phyloP scores from a whole-genome alignment of 2,888 invertebrate genomes.

The Busseola fusca region DNA sequence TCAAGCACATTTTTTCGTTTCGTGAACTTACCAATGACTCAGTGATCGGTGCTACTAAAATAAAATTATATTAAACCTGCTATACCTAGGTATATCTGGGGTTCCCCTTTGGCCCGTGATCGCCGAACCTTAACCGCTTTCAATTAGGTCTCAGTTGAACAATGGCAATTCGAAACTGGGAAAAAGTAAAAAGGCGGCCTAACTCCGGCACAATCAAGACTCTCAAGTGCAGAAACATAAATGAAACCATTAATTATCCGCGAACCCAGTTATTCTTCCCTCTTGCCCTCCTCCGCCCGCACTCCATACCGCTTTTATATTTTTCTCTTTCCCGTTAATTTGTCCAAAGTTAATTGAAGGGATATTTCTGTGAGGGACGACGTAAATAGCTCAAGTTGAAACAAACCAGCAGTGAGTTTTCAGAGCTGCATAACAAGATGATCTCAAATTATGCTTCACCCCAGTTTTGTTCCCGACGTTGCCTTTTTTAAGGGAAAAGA shows the following conservation, averaged over 20 bases:
- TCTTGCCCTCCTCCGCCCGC: conserved; percentile 68
- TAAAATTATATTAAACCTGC: conserved; percentile 7
- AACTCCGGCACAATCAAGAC: conserved; percentile 85
- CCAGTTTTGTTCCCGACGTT: conserved; percentile 63
- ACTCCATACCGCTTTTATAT: conserved; percentile 75
- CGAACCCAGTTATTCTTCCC: conserved; percentile 84
- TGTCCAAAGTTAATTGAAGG: conserved; percentile 84
- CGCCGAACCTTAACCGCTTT: conserved; percentile 77
- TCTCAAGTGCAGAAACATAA: conserved; percentile 88
- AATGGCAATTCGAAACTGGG: conserved; percentile 84
- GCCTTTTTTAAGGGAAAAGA: conserved; percentile 57
- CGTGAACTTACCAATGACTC: neutral
- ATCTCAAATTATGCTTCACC: conserved; percentile 69
- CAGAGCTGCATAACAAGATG: conserved; percentile 72
- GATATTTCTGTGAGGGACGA: conserved; percentile 75
- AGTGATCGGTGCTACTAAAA: conserved; percentile 1
- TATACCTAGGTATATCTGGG: conserved; percentile 11
- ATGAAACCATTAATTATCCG: conserved; percentile 89
- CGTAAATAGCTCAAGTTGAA: conserved; percentile 76
- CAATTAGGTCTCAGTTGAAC: conserved; percentile 80
- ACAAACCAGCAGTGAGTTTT: conserved; percentile 69
- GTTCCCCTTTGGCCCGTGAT: conserved; percentile 58
- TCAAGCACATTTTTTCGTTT: conserved; percentile 1
- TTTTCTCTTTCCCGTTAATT: conserved; percentile 82
- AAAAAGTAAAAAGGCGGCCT: conserved; percentile 80